Evolutionary conservation across 2,797 vertebrate genomes (phyloP), one percentile per base, ranked within the genome.

Genomic region (Benthosema pterotum): DNA sequence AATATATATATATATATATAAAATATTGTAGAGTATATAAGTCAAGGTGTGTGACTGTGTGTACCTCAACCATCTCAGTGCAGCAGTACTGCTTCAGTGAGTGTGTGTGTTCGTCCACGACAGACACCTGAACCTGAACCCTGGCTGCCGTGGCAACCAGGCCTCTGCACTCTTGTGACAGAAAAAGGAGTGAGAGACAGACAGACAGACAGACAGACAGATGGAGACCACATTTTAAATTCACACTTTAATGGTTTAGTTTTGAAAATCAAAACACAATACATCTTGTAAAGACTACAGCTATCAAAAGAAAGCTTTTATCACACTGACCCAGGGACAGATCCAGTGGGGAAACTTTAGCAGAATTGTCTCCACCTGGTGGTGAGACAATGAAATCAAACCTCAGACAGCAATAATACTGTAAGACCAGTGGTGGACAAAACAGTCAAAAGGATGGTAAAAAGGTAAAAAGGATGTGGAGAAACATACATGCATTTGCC

Each of bases 281-380:
- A 25, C 3, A 32, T 32, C 28, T 32, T 8, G 28, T 32, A 32
- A 32, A 38, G 32, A 38, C 32, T 2, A 38, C 32, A 38, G 32
- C 32, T 9, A 38, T 9, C 11, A 38, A 6, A 32, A 0, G 32
- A 8, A 38, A 9, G 32, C 32, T 38, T 8, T 32, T 32, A 38
- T 38, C 32, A 38, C 6, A 18, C 71, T 0, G 51, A 75, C 75
- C 56, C 0, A 79, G 11, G 2, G n/a, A 48, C 50, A 74, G 68
- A 42, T 56, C 22, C 65, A 71, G 67, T 0, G 48, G 43, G 0
- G 60, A 51, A 11, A 19, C 46, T 42, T 3, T 0, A 51, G 11
- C 52, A 11, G 47, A 0, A 3, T 11, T 0, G 3, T 1, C 74
- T 68, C 68, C 80, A 43, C 64, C 78, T 81, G 8, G 70, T 78